These are phyloP conservation scores for Salvelinus sp. DNA, from an alignment of 2,113 vertebrate species.

Conservation along the genomic window DNA sequence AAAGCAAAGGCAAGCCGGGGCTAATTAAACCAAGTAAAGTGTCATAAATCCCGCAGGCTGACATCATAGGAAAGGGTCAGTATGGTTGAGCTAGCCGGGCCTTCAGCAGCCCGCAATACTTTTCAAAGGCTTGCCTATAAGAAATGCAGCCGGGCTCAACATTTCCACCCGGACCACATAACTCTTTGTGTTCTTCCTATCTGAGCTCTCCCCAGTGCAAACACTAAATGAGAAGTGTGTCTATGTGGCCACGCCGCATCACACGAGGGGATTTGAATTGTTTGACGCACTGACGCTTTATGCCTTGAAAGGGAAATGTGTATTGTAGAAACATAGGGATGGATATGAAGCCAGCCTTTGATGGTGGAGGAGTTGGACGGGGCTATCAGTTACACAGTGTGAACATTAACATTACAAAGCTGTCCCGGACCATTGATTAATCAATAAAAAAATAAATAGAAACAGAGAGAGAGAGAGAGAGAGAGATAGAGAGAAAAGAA, in stretches of 20 bases:
- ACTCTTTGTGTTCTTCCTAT: conserved; percentile 18
- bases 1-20: conserved; percentile 8
- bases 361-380: conserved; percentile 7
- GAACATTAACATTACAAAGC: conserved; percentile 28
- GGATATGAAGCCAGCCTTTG: conserved; percentile 2
- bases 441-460: background rate
- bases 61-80: conserved; percentile 32
- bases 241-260: background rate
- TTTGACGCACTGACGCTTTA: background rate
- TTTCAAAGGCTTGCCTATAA: conserved; percentile 26
- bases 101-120: conserved; percentile 9
- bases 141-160: conserved; percentile 11
- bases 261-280: background rate
- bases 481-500: background rate
- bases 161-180: conserved; percentile 15
- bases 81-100: conserved; percentile 10
- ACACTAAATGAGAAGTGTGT: background rate
- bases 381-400: conserved; percentile 4
- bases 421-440: conserved; percentile 9
- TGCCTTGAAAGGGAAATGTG: background rate
- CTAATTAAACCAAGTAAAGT: conserved; percentile 21
- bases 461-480: too few species aligned
- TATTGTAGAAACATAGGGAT: background rate
- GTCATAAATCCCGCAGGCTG: conserved; percentile 33
- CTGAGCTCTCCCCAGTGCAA: background rate